phyloP scores from a whole-genome alignment of 1,140 invertebrate species.

The Triops longicaudatus region DNA sequence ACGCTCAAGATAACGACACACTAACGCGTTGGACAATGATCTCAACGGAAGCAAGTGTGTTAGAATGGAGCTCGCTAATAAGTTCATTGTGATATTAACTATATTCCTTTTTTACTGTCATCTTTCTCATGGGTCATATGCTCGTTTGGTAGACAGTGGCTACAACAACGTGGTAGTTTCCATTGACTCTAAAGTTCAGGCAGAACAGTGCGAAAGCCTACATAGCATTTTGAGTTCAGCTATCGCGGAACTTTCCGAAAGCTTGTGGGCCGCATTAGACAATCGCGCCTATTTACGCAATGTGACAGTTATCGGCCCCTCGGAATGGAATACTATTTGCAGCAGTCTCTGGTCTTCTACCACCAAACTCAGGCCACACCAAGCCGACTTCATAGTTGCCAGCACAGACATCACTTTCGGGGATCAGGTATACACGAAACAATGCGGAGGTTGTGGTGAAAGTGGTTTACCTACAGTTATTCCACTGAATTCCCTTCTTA shows the following conservation, averaged over 20 bases:
- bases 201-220: not conserved
- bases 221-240: not conserved
- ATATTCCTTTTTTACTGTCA: not conserved
- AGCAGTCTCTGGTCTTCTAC: not conserved
- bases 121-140: not conserved
- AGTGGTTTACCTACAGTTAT: constrained; percentile 29
- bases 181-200: not conserved
- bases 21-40: too few relatives aligned
- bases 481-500: not conserved
- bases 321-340: not conserved
- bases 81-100: not conserved
- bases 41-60: not conserved
- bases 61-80: not conserved
- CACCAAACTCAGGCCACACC: not conserved
- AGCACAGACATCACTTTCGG: constrained; percentile 28
- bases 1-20: too few relatives aligned
- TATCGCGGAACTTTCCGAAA: not conserved
- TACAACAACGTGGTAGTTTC: not conserved
- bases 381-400: constrained; percentile 19
- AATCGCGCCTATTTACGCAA: not conserved
- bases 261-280: not conserved
- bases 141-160: not conserved
- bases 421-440: constrained; percentile 36
- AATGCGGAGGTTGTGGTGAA: constrained; percentile 36
- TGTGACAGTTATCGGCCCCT: not conserved